A percentile compares a stretch with the other conserved stretches of the same genome.
Evolutionary conservation across 2,888 invertebrate genomes (phyloP).

Genomic region (Brachypalpus laphriformis): DNA sequence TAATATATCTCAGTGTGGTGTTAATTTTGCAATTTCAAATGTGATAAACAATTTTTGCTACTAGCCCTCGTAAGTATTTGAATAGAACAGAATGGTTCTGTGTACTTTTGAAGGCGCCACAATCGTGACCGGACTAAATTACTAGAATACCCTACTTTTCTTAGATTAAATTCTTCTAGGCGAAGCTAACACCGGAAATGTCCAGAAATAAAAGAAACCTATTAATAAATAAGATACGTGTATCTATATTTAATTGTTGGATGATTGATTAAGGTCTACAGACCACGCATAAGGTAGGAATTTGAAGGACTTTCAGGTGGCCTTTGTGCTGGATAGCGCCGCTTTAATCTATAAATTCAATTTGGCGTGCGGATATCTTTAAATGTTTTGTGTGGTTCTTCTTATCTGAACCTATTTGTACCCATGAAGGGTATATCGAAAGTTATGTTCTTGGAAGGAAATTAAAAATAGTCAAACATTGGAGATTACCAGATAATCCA

Average conservation of each 20-base stretch:
- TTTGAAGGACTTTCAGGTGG: neutral
- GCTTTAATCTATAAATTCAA: neutral
- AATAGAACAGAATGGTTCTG: neutral
- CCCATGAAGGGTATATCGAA: neutral
- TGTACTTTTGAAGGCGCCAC: neutral
- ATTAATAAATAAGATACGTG: neutral
- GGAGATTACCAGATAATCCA: neutral
- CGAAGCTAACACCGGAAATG: neutral
- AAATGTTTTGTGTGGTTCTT: neutral
- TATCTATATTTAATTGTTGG: neutral
- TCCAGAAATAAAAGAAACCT: neutral
- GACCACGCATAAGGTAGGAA: neutral
- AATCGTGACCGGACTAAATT: neutral
- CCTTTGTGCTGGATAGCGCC: neutral
- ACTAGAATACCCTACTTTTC: neutral
- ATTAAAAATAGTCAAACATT: neutral
- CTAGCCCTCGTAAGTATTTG: neutral
- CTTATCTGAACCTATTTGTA: neutral
- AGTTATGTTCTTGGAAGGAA: neutral
- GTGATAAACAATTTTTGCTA: neutral
- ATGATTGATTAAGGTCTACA: neutral
- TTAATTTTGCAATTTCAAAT: conserved; percentile 1
- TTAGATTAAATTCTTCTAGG: neutral
- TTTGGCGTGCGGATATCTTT: neutral
- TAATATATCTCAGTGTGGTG: conserved; percentile 1